Evolutionary conservation across 2,888 invertebrate genomes (phyloP).

Genomic region (Lutraria lutraria): DNA sequence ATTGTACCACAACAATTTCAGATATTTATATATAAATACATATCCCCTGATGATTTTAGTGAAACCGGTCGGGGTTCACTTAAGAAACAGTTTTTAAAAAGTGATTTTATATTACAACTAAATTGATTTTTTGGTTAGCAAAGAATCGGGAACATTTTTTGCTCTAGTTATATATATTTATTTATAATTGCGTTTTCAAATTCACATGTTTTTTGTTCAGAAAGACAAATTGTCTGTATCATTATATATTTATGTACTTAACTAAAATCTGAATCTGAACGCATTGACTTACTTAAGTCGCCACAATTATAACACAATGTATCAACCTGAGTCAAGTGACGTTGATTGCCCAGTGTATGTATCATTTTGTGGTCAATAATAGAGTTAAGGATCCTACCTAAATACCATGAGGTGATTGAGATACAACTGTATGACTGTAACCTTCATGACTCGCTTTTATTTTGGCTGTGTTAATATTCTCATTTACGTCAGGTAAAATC

Average conservation of each 20-base stretch:
- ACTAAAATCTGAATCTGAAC: background rate
- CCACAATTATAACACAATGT: background rate
- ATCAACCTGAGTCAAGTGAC: constrained; percentile 21
- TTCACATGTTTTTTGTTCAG: no score
- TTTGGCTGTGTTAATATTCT: background rate
- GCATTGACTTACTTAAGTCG: background rate
- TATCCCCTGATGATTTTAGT: no score
- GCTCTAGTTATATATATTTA: no score
- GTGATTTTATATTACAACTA: no score
- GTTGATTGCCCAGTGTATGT: background rate
- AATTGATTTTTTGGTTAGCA: no score
- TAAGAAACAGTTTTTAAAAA: no score
- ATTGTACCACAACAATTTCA: no score
- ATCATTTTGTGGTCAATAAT: background rate
- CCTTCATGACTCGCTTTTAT: background rate
- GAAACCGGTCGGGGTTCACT: no score
- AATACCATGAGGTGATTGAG: background rate
- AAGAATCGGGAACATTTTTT: no score
- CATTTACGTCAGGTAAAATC: background rate
- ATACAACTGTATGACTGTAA: background rate
- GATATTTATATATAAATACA: no score
- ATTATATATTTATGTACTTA: no score
- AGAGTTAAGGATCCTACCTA: background rate
- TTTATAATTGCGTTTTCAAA: no score
- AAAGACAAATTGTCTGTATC: background rate